A percentile compares a stretch with the other conserved stretches of the same genome.
These are phyloP conservation scores for Planococcus citri DNA, from an alignment of 1,140 invertebrate species.

Conservation along the genomic window DNA sequence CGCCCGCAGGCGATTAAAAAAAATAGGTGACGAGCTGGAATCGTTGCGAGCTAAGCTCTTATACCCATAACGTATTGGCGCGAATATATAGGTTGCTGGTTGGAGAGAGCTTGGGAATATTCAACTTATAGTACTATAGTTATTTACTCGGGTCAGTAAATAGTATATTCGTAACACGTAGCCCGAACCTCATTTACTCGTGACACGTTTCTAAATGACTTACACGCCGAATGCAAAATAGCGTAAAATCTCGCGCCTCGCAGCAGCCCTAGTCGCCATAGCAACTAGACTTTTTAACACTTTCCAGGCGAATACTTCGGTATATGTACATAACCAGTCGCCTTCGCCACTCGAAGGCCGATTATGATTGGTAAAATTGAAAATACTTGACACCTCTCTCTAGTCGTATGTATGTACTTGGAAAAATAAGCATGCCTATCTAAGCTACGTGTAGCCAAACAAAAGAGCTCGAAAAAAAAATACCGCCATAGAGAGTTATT, in stretches of 20 bases:
- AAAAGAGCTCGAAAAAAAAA: too few relatives aligned
- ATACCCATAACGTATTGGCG: too few relatives aligned
- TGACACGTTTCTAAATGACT: conserved; percentile 15
- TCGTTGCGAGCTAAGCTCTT: too few relatives aligned
- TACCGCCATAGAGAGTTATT: too few relatives aligned
- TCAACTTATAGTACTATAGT: background rate
- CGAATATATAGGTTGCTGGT: too few relatives aligned
- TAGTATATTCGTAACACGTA: background rate
- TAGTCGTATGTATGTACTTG: background rate
- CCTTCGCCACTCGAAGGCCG: too few relatives aligned
- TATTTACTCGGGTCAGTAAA: conserved; percentile 11
- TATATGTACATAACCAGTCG: background rate
- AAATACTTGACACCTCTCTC: too few relatives aligned
- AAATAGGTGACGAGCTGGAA: too few relatives aligned
- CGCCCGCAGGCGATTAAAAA: too few relatives aligned
- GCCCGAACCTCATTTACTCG: background rate
- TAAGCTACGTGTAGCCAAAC: too few relatives aligned
- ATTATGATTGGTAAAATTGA: too few relatives aligned
- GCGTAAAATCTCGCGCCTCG: background rate
- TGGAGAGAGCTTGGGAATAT: background rate
- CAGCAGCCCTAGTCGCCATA: background rate
- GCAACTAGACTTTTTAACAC: background rate
- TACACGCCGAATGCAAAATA: conserved; percentile 9
- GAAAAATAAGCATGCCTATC: too few relatives aligned
- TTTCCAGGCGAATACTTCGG: background rate